Evolutionary conservation across 37 sponge, comb jelly and placozoan genomes (phyloP).

Genomic region (Mnemiopsis leidyi): DNA sequence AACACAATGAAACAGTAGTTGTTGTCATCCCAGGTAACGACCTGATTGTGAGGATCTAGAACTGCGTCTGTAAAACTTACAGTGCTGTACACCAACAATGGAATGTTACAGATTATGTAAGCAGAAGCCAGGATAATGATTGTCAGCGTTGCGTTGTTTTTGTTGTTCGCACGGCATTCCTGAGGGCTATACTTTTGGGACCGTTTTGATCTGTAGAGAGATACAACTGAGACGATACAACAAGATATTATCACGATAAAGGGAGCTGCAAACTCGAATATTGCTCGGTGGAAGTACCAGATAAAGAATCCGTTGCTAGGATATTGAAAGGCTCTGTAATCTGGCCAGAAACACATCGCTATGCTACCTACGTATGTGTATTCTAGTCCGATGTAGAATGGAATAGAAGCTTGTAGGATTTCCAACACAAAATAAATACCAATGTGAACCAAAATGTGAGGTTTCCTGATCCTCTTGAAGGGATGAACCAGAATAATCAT

Average conservation of each 20-base stretch:
- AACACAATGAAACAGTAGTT: neutral
- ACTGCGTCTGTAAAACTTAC: neutral
- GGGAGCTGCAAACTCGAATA: conserved; percentile 14
- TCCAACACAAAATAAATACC: neutral
- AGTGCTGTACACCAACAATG: neutral
- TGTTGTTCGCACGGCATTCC: neutral
- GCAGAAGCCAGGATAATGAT: neutral
- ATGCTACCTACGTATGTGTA: neutral
- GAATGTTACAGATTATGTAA: neutral
- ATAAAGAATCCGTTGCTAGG: neutral
- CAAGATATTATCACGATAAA: neutral
- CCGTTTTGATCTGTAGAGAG: neutral
- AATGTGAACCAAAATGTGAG: neutral
- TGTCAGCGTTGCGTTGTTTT: neutral
- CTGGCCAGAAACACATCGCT: neutral
- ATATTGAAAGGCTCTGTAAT: neutral
- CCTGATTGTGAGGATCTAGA: neutral
- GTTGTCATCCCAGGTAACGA: neutral
- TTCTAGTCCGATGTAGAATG: neutral
- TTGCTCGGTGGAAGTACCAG: neutral
- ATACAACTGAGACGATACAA: neutral
- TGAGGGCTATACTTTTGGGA: neutral
- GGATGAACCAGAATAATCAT: neutral
- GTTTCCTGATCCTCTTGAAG: neutral
- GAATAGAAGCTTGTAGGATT: neutral